Evolutionary conservation across 2,113 vertebrate species (phyloP), one percentile per base, ranked within the genome.

Genomic region (Sinocyclocheilus anshuiensis): DNA sequence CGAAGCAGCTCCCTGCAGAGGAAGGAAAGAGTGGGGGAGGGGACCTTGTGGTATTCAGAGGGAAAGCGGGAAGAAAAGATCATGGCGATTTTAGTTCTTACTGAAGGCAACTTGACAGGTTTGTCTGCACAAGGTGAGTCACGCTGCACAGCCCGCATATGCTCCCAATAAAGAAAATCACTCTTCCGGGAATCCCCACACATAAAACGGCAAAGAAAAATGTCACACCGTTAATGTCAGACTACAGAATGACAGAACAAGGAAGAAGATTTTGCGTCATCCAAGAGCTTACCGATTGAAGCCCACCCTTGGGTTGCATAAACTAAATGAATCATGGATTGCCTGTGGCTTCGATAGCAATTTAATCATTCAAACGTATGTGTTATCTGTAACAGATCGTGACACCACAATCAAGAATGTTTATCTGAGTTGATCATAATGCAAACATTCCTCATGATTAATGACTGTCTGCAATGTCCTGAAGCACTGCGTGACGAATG

Each of bases 11-110:
- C 85, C 39, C 86, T 63, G 79, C 83, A 77, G 78, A 61, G 80
- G 22, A 77, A 72, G 77, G 24, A 65, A 77, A 78, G 71, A 63
- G 71, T n/a, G 82, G 85, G 84, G 90, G 81, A 87, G 15, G 89
- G 86, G 81, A 86, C 11, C 33, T 39, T 63, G 77, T 86, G 24
- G 55, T 59, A 76, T 67, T 63, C 26, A 18, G n/a, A 77, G 33
- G 50, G 81, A 83, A 85, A 84, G 33, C 26, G 76, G 8, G 59
- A 77, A 78, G 67, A 39, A 81, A 69, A 63, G 59, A 65, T 87
- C 77, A 78, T 84, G 55, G 75, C 29, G 24, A 74, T 90, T 89
- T 88, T 77, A 45, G 85, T 79, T 87, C 84, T 83, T 86, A 71
- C 50, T 82, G 57, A 85, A 84, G 77, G 77, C 72, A n/a, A 42